Evolutionary conservation across 2,113 vertebrate genomes (phyloP).

Genomic region (Diadophis punctatus): DNA sequence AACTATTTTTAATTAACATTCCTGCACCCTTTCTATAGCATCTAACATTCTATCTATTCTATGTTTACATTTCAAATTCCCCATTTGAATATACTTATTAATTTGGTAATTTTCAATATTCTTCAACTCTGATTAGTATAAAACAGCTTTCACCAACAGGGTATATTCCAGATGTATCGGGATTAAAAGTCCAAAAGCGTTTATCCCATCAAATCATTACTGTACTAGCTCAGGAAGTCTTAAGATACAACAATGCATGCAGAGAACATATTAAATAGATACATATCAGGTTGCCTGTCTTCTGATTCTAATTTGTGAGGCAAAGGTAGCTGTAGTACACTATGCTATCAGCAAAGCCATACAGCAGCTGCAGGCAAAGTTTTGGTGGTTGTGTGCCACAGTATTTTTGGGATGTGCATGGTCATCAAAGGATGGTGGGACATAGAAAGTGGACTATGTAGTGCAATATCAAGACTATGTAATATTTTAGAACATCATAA

Average conservation of each 20-base stretch:
- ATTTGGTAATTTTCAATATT: not conserved
- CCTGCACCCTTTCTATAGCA: not conserved
- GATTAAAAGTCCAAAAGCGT: not conserved
- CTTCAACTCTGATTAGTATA: not conserved
- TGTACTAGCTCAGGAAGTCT: not conserved
- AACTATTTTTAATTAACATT: not conserved
- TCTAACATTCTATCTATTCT: not conserved
- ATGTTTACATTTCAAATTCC: not conserved
- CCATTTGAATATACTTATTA: not conserved
- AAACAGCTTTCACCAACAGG: not conserved
- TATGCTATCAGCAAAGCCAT: not conserved
- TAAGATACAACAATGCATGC: not conserved
- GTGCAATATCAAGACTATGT: not conserved
- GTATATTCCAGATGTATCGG: not conserved
- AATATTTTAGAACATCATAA: not conserved
- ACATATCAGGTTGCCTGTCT: not conserved
- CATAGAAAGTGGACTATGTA: not conserved
- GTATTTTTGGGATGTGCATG: not conserved
- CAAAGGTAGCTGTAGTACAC: not conserved
- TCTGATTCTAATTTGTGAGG: not conserved
- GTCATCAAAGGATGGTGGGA: not conserved
- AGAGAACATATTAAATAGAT: not conserved
- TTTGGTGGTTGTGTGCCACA: not conserved
- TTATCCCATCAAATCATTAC: not conserved
- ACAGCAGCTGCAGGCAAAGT: not conserved